Evolutionary conservation across 2,888 invertebrate species (phyloP), one percentile per base, ranked within the genome.

Genomic region (Argyra leucocephala): DNA sequence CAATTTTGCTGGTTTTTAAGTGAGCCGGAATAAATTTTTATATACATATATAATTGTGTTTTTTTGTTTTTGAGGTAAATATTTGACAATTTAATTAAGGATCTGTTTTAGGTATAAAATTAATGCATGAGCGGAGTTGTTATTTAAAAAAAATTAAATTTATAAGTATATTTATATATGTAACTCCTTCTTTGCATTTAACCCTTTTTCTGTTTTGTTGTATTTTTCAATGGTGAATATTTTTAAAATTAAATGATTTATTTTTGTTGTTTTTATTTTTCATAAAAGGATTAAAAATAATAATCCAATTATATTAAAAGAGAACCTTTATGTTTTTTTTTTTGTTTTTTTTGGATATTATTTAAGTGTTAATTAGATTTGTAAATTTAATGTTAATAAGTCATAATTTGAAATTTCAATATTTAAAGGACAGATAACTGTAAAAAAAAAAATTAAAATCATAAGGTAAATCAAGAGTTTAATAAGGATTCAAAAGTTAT

Each of bases 61-160:
- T 31, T 31, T 31, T 31, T 3, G 3, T 31, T 48, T 48, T 48
- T 48, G 48, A 48, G 48, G 48, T 48, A 48, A 48, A 48, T 48
- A 48, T 48, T 48, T 48, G 48, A 48, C 48, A 48, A 48, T 48
- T 48, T 48, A 48, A 48, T 48, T 48, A 48, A 48, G 48, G 12
- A 48, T 48, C 9, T 48, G 3, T 31, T 48, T 48, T 48, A 15
- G 7, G 15, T 48, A 48, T n/a, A 48, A 12, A 48, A 12, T 18
- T 48, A 48, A 12, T 48, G 15, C 15, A 48, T 6, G 15, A 48
- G 31, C 10, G 5, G 31, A 31, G 10, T 10, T 31, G 12, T 48
- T 18, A n/a, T 48, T 48, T 15, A 5, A 18, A 48, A 48, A 48
- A 48, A 18, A 48, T 15, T 12, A 6, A 48, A 48, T 12, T 48